Base-by-base conservation (phyloP, 2,797 vertebrate genomes). In the Odontamblyopus rebecca region DNA sequence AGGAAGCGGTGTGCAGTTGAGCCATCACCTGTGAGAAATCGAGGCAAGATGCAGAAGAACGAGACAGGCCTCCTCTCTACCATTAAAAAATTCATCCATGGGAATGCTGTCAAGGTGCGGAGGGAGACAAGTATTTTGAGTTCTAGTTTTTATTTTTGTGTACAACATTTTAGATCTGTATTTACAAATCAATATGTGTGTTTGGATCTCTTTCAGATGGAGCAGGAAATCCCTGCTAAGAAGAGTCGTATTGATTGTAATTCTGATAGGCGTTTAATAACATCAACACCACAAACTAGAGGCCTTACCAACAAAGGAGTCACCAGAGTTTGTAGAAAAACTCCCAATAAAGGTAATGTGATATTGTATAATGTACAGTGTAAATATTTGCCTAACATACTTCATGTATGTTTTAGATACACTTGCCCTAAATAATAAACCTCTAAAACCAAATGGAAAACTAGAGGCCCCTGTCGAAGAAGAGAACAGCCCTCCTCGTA, bases 31-130 rank as follows among this genome's bases (percentile, higher is more conserved):
- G 93, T 73, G 35, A 89, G 88, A 80, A 77, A 93, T 62, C 95
- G 94, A 81, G 94, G 93, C 74, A 97, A 94, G 70, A 95, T 97
- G 87, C 93, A 95, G 85, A 98, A 97, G 87, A 96, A 95, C 88
- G 96, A 98, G 82, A 93, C 91, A 0, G 96, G 98, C 89, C 94
- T 99, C 74, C 86, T 99, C 76, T 98, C 98, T 57, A 98, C 97
- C 1, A 98, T 99, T 80, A 99, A 98, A 85, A 97, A 97, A 81
- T 96, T 98, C 70, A 99, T 99, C 62, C 96, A 96, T 88, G 98
- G 97, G 85, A 98, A 96, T 92, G 95, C 97, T 71, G 93, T 97
- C 79, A 98, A 99, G 96, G 97, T 98, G 71, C 13, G 85, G 2
- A 29, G 5, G 1, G 15, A 32, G 59, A 12, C 29, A 1, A 3